Evolutionary conservation across 2,797 vertebrate species (phyloP), one percentile per base, ranked within the genome.

Genomic region (Rhinella marina): DNA sequence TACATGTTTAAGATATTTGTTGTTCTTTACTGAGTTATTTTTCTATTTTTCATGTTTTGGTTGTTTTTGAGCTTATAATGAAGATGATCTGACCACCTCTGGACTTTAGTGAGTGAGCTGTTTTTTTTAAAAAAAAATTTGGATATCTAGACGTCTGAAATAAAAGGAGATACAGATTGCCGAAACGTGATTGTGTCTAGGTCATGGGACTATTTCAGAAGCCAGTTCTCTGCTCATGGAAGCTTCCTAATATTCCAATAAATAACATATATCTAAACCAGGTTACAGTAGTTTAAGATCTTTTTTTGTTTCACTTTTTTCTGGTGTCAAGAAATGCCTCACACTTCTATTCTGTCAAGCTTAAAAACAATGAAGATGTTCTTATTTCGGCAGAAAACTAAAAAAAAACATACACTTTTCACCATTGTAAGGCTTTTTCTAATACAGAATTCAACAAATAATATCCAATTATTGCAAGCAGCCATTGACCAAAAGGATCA

Each of bases 381-480:
- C 17, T 59, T 25, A 52, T 32, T 80, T 61, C 16, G 23, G 27
- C 2, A 3, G 14, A 10, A 61, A 10, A 32, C 7, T 59, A 32
- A 19, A 32, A 80, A 61, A 32, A 54, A 25, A 3, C 1, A 32
- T 23, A n/a, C 14, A 61, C 13, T 12, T 27, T n/a, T n/a, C 32
- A 13, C 19, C 78, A 61, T 21, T 61, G 57, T 21, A 1, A 17
- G 10, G 19, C n/a, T 64, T 77, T 11, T 59, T 21, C 11, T 56
- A 66, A 29, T 50, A 13, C 52, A 7, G 13, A 27, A 62, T 17
- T 23, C 19, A 64, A 62, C 13, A 85, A 77, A 76, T 87, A 73
- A 75, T 68, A 87, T 87, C 59, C 59, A 82, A 82, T 87, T 77
- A 87, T 77, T 61, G 32, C 11, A 75, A 81, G 10, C 23, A 61